A percentile compares a stretch with the other conserved stretches of the same genome.
Evolutionary conservation across 2,888 invertebrate genomes (phyloP).

Genomic region (Hesperia comma): DNA sequence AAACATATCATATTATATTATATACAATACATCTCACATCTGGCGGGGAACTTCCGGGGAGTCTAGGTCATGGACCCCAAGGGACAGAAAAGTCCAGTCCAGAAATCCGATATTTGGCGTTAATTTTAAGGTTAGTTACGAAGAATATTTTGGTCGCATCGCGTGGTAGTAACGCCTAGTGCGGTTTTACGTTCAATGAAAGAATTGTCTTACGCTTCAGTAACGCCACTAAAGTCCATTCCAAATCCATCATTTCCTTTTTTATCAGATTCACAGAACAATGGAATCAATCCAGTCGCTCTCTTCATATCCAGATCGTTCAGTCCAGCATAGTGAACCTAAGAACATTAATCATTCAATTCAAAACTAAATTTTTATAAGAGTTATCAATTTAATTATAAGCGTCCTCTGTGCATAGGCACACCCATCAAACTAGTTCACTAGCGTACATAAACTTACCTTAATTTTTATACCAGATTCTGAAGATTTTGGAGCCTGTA

Average conservation of each 20-base stretch:
- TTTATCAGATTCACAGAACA: neutral
- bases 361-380: no score
- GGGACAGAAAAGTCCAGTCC: no score
- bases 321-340: slow-evolving; percentile 46
- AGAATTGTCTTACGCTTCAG: slow-evolving; percentile 51
- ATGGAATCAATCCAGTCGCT: slow-evolving; percentile 50
- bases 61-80: no score
- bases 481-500: slow-evolving; percentile 44
- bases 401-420: neutral
- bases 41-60: no score
- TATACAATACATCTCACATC: no score
- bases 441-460: neutral
- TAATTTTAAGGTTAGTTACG: no score
- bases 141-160: no score
- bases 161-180: no score
- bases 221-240: slow-evolving; percentile 68
- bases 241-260: slow-evolving; percentile 50
- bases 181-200: no score
- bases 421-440: neutral
- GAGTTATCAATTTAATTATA: no score
- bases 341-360: neutral
- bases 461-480: slow-evolving; percentile 44
- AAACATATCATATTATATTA: neutral
- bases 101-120: no score
- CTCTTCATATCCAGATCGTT: slow-evolving; percentile 52